Conservation (phyloP, 2,888 invertebrate genomes). For the Diabrotica balteata region DNA sequence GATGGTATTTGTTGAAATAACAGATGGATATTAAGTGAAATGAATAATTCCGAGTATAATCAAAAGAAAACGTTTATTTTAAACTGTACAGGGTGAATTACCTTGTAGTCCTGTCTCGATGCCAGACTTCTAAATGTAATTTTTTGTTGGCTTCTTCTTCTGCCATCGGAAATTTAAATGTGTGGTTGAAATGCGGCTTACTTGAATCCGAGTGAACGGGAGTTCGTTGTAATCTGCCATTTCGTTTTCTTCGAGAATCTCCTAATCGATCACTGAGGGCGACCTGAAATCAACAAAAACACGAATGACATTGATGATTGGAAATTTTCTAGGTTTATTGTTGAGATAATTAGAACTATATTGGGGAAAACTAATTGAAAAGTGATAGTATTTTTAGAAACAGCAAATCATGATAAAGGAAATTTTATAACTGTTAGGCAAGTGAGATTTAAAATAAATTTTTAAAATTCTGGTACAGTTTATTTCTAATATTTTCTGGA, state of each 20-base stretch:
- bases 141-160: slow-evolving; percentile 66
- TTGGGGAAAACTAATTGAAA: too few relatives aligned
- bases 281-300: slow-evolving; percentile 59
- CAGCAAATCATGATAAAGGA: too few relatives aligned
- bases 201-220: slow-evolving; percentile 81
- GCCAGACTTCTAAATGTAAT: slow-evolving; percentile 79
- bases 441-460: too few relatives aligned
- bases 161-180: slow-evolving; percentile 71
- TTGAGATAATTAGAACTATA: too few relatives aligned
- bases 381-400: too few relatives aligned
- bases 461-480: too few relatives aligned
- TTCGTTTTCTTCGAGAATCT: slow-evolving; percentile 48
- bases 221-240: slow-evolving; percentile 75
- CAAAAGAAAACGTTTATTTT: too few relatives aligned
- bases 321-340: neutral
- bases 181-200: slow-evolving; percentile 82
- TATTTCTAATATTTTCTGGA: too few relatives aligned
- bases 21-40: too few relatives aligned
- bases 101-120: slow-evolving; percentile 83
- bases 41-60: too few relatives aligned
- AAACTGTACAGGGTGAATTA: slow-evolving; percentile 52
- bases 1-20: too few relatives aligned
- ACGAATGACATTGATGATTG: slow-evolving; percentile 4
- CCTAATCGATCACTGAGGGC: slow-evolving; percentile 62
- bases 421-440: too few relatives aligned